Base-by-base conservation (phyloP, 1,140 invertebrate species). In the Drosophila oshimai region DNA sequence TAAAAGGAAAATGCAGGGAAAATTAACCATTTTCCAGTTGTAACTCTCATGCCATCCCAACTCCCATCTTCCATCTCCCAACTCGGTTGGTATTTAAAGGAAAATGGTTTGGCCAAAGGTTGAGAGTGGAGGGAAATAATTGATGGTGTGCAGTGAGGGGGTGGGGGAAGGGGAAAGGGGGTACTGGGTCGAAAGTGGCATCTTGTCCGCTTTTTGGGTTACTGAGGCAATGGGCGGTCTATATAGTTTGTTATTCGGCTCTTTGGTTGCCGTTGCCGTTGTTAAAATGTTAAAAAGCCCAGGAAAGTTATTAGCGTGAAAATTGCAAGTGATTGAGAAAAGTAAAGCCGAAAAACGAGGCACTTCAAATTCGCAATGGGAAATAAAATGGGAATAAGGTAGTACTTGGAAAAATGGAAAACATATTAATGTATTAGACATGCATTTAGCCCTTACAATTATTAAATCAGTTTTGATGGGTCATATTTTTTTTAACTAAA, bases 271-370 rank as follows among this genome's bases (percentile, higher is more conserved):
- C 12, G 65, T 54, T 64, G 60, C n/a, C n/a, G n/a, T n/a, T n/a
- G n/a, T n/a, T n/a, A 15, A 83, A 77, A 74, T 83, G 69, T 55
- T 83, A 70, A 77, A 50, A 50, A 64, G 42, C 55, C 47, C 51
- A 71, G 60, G 46, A 74, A 83, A 77, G 57, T 74, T 83, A 83
- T 83, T 73, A 74, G 78, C 68, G 73, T 79, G 76, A 74, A 80
- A 80, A 80, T 71, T 60, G 64, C 76, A 22, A 58, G 49, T 41
- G 50, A 68, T 73, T 73, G 46, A 36, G 55, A 60, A 54, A 51
- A 28, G 44, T 41, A 47, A 41, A 26, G 33, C 24, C 22, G 33
- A 36, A 50, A 36, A 50, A 45, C 34, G 6, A 54, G 49, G 41
- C 24, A 31, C n/a, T 12, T 12, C 13, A 44, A 70, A 70, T 70